These are phyloP conservation scores for human (Homo sapiens) DNA, from an alignment of 2,113 vertebrate genomes.

Conservation along the genomic window GRCh38 chr5:28149001-28149500, in stretches of 20 bases:
- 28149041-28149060: not conserved
- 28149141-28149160: not conserved
- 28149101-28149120: not conserved
- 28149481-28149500: not conserved
- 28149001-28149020: not conserved
- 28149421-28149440: not conserved
- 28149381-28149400: not conserved
- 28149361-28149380: not conserved
- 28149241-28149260: not conserved
- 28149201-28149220: not conserved
- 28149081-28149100: not conserved
- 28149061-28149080: not conserved
- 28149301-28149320: not conserved
- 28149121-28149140: not conserved
- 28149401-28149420: not conserved
- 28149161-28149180: not conserved
- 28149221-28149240: not conserved
- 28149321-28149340: not conserved
- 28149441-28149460: not conserved
- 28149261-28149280: not conserved
- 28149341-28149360: not conserved
- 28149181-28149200: not conserved
- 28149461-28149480: not conserved
- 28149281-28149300: not conserved
- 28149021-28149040: accelerated